Base-by-base conservation (phyloP, 2,888 invertebrate genomes). In the Cataglyphis cursor region DNA sequence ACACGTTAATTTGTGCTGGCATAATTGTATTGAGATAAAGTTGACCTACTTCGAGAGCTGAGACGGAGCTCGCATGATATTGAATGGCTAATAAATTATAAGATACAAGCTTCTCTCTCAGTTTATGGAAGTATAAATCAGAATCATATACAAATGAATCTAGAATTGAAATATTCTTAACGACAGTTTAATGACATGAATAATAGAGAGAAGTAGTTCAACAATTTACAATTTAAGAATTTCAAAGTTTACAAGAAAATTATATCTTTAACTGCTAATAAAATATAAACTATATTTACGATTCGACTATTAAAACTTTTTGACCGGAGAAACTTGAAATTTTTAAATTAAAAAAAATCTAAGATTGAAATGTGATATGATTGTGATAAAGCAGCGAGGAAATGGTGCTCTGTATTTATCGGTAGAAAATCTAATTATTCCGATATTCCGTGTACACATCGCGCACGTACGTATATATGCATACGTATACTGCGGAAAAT, bases 341-440 rank as follows among this genome's bases (percentile, higher is more conserved):
- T n/a, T 51, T n/a, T n/a, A 3, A 51, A 51, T 8, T 51, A 0
- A 51, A 51, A 48, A 31, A 44, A 51, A 51, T 51, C 8, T 51
- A 6, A n/a, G 8, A 8, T 8, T 31, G 15, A 57, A 21, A 57
- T 68, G 21, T 21, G 18, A 51, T 18, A 35, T 12, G 62, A 18
- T 48, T 24, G 62, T 28, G 38, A 65, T 54, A 41, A 38, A 64
- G 18, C 38, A 4, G 18, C n/a, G 21, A n/a, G 12, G 38, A 57
- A 18, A 59, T 24, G 44, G 6, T 12, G 15, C 6, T 18, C 35
- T 51, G 44, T 57, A 44, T 57, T 78, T 15, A 44, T 76, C 76
- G 18, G 31, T 59, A 31, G 59, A 68, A 31, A 68, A 31, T 78
- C 68, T 68, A 68, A 80, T 80, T 80, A 70, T 70, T 12, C 41